Base-by-base conservation (phyloP, 2,797 vertebrate species). In the Neostethus bicornis region DNA sequence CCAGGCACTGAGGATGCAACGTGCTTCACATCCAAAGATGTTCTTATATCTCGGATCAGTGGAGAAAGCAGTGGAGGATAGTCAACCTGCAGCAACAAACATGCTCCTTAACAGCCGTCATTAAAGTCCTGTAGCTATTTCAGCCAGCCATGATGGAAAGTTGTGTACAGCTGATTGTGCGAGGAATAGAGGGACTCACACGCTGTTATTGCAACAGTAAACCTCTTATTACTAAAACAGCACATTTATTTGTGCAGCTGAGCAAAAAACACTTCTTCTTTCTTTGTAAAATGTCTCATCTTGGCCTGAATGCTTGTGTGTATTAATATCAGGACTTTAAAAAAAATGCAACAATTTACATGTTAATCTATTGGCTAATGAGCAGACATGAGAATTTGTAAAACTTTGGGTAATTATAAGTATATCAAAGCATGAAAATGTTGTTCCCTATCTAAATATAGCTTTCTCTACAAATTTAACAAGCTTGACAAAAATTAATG, bases 61-160 rank as follows among this genome's bases (percentile, higher is more conserved):
- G 38, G 45, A 50, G 65, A 57, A 62, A 64, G 62, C 37, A 60
- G 32, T 53, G 34, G 48, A 53, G 50, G 48, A 52, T 51, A 61
- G 55, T 37, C 16, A 19, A 48, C 41, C 49, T 26, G 6, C 58
- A 58, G 61, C 51, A 46, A 26, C 59, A 17, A 53, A 42, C 68
- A 37, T 61, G 20, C 62, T 66, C 50, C 51, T 57, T 69, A 80
- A 71, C 66, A 59, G 66, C 65, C 74, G 69, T 83, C 69, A 83
- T 83, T 77, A 65, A 51, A 58, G 44, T 59, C 69, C 53, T 52
- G 39, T 53, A 68, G 73, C 49, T 75, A 54, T 73, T 82, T 66
- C 49, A 70, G 70, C 19, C 43, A 56, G 55, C 54, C 45, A 16
- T 57, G 58, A 70, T 50, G 43, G 65, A 64, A 70, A 68, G 57